Evolutionary conservation across 2,888 invertebrate species (phyloP), one percentile per base, ranked within the genome.

Genomic region (Torymus tubicola): DNA sequence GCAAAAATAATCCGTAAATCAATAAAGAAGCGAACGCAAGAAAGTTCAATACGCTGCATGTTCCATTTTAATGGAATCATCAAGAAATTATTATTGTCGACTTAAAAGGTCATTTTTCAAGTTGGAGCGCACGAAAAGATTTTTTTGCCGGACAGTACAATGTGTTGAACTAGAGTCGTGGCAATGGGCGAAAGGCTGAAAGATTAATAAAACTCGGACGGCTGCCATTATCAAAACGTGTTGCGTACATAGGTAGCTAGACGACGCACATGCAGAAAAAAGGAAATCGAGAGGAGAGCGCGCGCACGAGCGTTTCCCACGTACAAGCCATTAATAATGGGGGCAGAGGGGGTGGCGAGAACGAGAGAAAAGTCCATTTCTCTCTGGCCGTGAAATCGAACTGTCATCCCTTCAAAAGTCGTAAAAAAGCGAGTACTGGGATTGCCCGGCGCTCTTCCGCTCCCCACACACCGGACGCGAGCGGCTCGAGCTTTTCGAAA

Each of bases 321-420:
- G 74, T 69, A 61, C 5, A 63, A 24, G 42, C 74, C 73, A 79
- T 79, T 79, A 79, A 79, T 79, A 79, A 74, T 31, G 53, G 55
- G 55, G 24, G 31, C 10, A 42, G 31, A 63, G 14, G 63, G 24
- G 63, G 12, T 11, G 60, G 60, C 18, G 60, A 18, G 60, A 18
- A 12, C 18, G 60, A 69, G 73, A 73, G 52, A 57, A 72, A 78
- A 68, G 65, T 70, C 80, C 74, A 80, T 75, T 75, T 70, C 70
- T 74, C 79, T 65, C 24, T 31, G 64, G 70, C 63, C 70, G 75
- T 80, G 80, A 80, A 80, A 80, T 80, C 80, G 80, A 80, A 80
- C 74, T 80, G 80, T 80, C 80, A 75, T 70, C 74, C 80, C 65
- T 50, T 60, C 21, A 57, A 79, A 75, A 79, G 68, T 79, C 74